phyloP scores from a whole-genome alignment of 2,113 vertebrate species.

The Tichodroma muraria region DNA sequence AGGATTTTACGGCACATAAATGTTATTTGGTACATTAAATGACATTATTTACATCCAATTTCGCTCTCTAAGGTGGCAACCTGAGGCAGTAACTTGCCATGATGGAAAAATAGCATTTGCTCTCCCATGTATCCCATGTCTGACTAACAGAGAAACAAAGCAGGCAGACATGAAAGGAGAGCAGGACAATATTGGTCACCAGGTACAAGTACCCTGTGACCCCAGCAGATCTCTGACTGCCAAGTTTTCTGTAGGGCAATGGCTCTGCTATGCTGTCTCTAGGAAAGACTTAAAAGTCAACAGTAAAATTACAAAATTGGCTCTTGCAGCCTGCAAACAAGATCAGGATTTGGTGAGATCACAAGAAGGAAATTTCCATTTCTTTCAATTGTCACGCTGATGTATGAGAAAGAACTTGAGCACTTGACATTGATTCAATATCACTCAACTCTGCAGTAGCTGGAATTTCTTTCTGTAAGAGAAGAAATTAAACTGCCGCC shows the following conservation, averaged over 20 bases:
- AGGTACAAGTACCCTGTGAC: not conserved
- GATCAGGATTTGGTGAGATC: not conserved
- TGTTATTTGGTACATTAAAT: slow-evolving; percentile 37
- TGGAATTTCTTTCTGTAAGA: not conserved
- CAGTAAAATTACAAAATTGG: not conserved
- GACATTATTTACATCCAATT: slow-evolving; percentile 45
- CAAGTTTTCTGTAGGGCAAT: not conserved
- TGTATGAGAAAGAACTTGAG: not conserved
- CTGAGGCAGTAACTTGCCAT: not conserved
- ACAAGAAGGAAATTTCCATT: not conserved
- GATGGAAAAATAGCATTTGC: not conserved
- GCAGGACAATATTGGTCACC: not conserved
- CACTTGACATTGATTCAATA: not conserved
- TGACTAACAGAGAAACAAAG: not conserved
- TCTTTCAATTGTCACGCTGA: not conserved
- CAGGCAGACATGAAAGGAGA: not conserved
- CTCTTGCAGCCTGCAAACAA: not conserved
- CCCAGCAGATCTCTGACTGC: not conserved
- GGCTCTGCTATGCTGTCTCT: not conserved
- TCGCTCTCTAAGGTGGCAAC: slow-evolving; percentile 3
- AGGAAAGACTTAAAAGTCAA: not conserved
- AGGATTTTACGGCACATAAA: slow-evolving; percentile 34
- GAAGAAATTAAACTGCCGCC: slow-evolving; percentile 3
- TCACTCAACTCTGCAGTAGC: not conserved
- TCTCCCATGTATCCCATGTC: not conserved